A percentile compares a stretch with the other conserved stretches of the same genome.
Evolutionary conservation across 2,113 vertebrate genomes (phyloP).

Genomic region (Pavo muticus): DNA sequence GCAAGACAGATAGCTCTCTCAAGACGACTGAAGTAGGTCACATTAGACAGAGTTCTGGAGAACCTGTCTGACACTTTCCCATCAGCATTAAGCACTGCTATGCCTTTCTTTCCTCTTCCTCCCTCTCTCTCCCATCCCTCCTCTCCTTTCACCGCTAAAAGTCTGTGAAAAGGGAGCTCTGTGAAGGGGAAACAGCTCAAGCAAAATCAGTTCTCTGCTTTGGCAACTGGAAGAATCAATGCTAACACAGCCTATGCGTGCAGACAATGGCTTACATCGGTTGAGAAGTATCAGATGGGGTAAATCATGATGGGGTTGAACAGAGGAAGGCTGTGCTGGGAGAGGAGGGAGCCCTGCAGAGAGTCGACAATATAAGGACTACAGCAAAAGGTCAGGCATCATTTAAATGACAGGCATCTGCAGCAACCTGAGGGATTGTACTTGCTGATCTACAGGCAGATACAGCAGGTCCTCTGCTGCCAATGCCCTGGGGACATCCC

Average conservation of each 20-base stretch:
- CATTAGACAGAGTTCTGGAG: neutral
- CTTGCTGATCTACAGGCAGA: neutral
- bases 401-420: neutral
- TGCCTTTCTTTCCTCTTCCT: neutral
- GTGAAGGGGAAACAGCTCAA: neutral
- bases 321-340: neutral
- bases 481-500: neutral
- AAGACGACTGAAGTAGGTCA: constrained; percentile 61
- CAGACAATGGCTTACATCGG: neutral
- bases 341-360: neutral
- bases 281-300: neutral
- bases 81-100: neutral
- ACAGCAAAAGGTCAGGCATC: neutral
- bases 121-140: neutral
- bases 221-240: constrained; percentile 56
- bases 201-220: neutral
- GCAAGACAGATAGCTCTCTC: constrained; percentile 63
- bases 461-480: neutral
- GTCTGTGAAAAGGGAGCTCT: neutral
- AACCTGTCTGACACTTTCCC: constrained; percentile 17
- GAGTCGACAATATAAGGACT: neutral
- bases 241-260: neutral
- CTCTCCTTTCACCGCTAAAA: neutral
- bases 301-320: neutral
- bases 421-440: neutral